Evolutionary conservation across 2,888 invertebrate species (phyloP).

Genomic region (Harpalus rufipes): DNA sequence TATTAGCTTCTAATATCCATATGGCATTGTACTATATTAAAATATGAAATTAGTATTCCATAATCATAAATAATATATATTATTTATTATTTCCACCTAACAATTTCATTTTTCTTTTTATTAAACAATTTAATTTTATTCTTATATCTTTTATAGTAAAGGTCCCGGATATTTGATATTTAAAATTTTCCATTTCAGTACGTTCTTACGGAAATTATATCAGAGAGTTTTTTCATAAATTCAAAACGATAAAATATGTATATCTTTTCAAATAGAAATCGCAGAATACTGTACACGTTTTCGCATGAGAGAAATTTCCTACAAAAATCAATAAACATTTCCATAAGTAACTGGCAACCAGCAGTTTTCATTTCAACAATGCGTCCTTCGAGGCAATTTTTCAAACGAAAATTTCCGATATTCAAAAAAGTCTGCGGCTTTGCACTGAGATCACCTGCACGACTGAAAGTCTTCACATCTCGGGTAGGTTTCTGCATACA

Average conservation of each 20-base stretch:
- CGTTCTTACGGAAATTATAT: conserved; percentile 49
- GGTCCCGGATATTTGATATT: neutral
- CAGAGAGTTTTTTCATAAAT: conserved; percentile 58
- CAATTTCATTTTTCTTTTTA: neutral
- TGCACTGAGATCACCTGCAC: conserved; percentile 13
- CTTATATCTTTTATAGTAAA: neutral
- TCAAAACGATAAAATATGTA: conserved; percentile 55
- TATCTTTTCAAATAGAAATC: conserved; percentile 63
- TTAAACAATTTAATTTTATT: neutral
- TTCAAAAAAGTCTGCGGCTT: conserved; percentile 49
- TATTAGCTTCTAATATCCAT: too few relatives aligned
- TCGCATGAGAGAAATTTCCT: conserved; percentile 41
- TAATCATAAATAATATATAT: neutral
- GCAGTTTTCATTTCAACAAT: conserved; percentile 65
- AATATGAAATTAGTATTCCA: too few relatives aligned
- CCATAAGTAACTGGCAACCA: conserved; percentile 57
- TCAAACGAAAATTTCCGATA: conserved; percentile 60
- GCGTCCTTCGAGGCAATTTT: conserved; percentile 62
- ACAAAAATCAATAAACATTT: conserved; percentile 63
- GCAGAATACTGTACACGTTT: conserved; percentile 45
- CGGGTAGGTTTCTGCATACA: neutral
- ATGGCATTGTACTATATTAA: too few relatives aligned
- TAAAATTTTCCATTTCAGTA: conserved; percentile 45
- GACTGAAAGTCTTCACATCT: neutral
- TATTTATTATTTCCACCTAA: neutral